A percentile compares a stretch with the other conserved stretches of the same genome.
Conservation (phyloP, 2,888 invertebrate genomes). For the Onchidella celtica region DNA sequence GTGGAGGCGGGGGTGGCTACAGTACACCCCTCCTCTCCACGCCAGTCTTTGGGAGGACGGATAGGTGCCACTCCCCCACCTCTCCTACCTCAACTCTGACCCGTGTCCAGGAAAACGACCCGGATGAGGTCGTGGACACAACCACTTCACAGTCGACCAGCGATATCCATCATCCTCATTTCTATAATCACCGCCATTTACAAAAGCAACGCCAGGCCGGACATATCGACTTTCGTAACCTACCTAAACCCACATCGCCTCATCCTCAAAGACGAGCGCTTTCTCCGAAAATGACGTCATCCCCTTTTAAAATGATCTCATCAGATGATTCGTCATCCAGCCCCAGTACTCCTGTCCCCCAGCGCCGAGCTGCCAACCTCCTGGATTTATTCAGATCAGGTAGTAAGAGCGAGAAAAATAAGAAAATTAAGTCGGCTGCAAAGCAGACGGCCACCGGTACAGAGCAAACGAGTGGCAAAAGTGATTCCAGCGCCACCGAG, state of each 20-base stretch:
- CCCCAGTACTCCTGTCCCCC: conserved; percentile 25
- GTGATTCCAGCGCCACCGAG: not conserved
- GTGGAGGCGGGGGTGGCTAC: conserved; percentile 45
- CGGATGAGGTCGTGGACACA: not conserved
- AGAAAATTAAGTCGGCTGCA: not conserved
- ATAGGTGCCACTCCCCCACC: not conserved
- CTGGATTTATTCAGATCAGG: conserved; percentile 22
- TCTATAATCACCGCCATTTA: conserved; percentile 7
- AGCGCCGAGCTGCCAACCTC: conserved; percentile 17
- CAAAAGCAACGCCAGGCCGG: not conserved
- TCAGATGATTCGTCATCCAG: conserved; percentile 29
- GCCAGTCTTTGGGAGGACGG: conserved; percentile 49
- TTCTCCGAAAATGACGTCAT: conserved; percentile 40
- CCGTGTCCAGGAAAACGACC: not conserved
- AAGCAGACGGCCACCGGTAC: not conserved
- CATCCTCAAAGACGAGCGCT: conserved; percentile 26
- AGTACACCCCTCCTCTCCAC: conserved; percentile 54
- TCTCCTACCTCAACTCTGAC: not conserved
- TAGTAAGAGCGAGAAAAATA: conserved; percentile 10
- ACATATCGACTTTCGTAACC: not conserved
- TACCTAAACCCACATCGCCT: conserved; percentile 44
- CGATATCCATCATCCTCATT: conserved; percentile 17
- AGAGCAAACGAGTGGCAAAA: not conserved
- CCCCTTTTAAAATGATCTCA: conserved; percentile 31
- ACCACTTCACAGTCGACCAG: not conserved